A percentile compares a stretch with the other conserved stretches of the same genome.
Conservation (phyloP, 2,888 invertebrate species). For the Saturnia pavonia region DNA sequence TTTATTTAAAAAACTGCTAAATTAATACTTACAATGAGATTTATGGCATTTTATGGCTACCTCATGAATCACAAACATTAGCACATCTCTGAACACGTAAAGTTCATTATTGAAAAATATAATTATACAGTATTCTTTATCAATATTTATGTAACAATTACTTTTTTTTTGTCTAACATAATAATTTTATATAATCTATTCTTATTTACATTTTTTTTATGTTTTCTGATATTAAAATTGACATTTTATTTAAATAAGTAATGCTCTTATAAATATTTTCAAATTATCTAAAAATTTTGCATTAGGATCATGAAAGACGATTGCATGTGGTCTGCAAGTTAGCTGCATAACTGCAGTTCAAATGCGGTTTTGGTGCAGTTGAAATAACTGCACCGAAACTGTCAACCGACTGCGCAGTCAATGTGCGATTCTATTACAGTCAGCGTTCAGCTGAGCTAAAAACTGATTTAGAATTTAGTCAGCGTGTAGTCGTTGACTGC, state of each 20-base stretch:
- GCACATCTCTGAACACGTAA: slow-evolving; percentile 60
- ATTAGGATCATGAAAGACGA: not conserved
- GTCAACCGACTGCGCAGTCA: too few relatives aligned
- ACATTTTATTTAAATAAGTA: slow-evolving; percentile 61
- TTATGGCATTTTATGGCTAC: slow-evolving; percentile 81
- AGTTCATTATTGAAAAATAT: slow-evolving; percentile 51
- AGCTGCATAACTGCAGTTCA: too few relatives aligned
- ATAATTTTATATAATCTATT: slow-evolving; percentile 65
- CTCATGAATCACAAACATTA: slow-evolving; percentile 76
- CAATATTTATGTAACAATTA: slow-evolving; percentile 71
- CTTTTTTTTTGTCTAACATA: slow-evolving; percentile 50
- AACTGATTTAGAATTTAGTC: too few relatives aligned
- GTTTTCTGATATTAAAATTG: slow-evolving; percentile 63
- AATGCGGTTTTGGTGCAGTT: too few relatives aligned
- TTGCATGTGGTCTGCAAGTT: too few relatives aligned
- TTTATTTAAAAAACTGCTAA: slow-evolving; percentile 30
- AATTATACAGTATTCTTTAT: slow-evolving; percentile 57
- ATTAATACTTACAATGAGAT: slow-evolving; percentile 45
- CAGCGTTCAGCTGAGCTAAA: too few relatives aligned
- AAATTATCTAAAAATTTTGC: slow-evolving; percentile 9
- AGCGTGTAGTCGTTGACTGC: too few relatives aligned
- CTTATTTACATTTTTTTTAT: slow-evolving; percentile 71
- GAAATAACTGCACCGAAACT: too few relatives aligned
- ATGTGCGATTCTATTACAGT: too few relatives aligned
- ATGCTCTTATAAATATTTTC: slow-evolving; percentile 51